phyloP scores from a whole-genome alignment of 2,888 invertebrate genomes.

The Drosophila greeni region DNA sequence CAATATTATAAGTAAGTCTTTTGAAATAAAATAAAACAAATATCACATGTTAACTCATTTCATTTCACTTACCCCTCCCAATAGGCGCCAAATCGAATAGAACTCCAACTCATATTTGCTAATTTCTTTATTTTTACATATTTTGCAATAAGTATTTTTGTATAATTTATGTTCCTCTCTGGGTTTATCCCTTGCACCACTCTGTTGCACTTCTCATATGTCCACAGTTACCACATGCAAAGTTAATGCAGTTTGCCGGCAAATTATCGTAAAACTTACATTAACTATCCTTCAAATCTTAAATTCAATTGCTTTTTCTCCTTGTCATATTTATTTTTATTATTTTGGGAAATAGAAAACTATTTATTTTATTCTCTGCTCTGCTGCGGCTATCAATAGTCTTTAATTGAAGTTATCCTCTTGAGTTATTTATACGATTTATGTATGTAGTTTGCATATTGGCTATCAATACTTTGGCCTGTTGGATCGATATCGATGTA shows the following conservation, averaged over 20 bases:
- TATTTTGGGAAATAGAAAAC: conserved; percentile 62
- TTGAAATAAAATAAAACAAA: neutral
- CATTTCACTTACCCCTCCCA: too few relatives aligned
- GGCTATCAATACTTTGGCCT: conserved; percentile 70
- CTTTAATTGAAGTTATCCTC: conserved; percentile 60
- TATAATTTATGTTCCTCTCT: conserved; percentile 63
- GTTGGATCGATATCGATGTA: conserved; percentile 50
- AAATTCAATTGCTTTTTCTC: conserved; percentile 64
- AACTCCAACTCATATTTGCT: conserved; percentile 44
- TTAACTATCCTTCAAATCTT: conserved; percentile 62
- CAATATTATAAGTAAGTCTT: neutral
- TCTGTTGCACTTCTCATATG: conserved; percentile 59
- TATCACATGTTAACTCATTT: neutral
- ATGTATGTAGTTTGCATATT: conserved; percentile 42
- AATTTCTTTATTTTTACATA: conserved; percentile 66
- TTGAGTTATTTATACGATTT: conserved; percentile 50
- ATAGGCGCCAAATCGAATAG: neutral
- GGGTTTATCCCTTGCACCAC: conserved; percentile 34
- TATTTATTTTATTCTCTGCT: conserved; percentile 52
- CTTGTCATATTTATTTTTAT: conserved; percentile 8
- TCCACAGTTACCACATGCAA: conserved; percentile 42
- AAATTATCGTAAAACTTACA: conserved; percentile 64
- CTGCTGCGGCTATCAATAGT: conserved; percentile 30
- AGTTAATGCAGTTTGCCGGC: conserved; percentile 32
- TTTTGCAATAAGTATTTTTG: conserved; percentile 47